A percentile compares a stretch with the other conserved stretches of the same genome.
Conservation (phyloP, 1,140 invertebrate species). For the Aphelinus certus region DNA sequence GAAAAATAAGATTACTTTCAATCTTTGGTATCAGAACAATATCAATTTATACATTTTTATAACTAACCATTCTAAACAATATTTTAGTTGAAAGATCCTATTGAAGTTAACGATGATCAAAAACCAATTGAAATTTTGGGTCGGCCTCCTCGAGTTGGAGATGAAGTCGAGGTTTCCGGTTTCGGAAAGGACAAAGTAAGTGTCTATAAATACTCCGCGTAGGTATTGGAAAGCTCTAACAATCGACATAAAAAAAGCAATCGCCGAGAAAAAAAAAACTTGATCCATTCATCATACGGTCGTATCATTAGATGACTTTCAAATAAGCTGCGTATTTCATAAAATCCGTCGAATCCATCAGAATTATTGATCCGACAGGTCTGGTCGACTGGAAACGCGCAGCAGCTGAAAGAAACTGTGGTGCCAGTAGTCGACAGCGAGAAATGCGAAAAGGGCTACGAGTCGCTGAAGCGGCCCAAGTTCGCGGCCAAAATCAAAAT, state of each 20-base stretch:
- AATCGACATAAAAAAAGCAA: no score
- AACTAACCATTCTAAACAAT: neutral
- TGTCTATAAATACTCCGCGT: neutral
- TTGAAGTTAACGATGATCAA: neutral
- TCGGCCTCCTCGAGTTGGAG: neutral
- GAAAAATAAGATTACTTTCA: neutral
- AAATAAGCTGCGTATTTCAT: neutral
- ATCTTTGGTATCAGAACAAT: neutral
- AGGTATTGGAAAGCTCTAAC: neutral
- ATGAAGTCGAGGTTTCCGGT: neutral
- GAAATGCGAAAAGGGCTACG: neutral
- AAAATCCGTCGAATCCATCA: neutral
- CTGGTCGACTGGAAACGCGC: neutral
- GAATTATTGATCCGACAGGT: neutral
- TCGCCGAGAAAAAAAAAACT: no score
- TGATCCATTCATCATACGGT: neutral
- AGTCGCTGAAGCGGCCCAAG: no score
- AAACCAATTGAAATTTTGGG: neutral
- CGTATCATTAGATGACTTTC: no score
- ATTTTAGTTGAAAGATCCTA: constrained; percentile 9
- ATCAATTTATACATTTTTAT: neutral
- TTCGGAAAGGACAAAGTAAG: constrained; percentile 6
- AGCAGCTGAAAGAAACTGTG: neutral
- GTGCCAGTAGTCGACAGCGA: neutral
- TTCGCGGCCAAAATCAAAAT: neutral